These are phyloP conservation scores for Ginglymostoma cirratum DNA, from an alignment of 2,113 vertebrate genomes.

Conservation along the genomic window DNA sequence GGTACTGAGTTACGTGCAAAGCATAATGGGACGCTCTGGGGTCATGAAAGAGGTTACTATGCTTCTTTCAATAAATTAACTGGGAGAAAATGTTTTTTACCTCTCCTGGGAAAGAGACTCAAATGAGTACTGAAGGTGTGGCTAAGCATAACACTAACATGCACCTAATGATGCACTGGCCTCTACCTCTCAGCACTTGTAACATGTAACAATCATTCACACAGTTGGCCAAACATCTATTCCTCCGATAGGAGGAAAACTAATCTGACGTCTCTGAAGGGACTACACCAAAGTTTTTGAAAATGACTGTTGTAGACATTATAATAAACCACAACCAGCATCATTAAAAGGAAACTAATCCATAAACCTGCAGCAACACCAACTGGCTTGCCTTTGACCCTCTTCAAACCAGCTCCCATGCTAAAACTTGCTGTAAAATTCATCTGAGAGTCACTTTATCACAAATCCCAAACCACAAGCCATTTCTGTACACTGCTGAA, in stretches of 20 bases:
- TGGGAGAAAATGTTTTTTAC: background rate
- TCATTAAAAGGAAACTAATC: background rate
- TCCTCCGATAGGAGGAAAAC: background rate
- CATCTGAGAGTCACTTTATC: background rate
- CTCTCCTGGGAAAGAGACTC: background rate
- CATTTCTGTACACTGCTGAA: background rate
- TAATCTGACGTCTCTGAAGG: background rate
- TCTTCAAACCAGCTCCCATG: background rate
- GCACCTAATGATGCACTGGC: background rate
- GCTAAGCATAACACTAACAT: background rate
- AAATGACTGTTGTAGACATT: background rate
- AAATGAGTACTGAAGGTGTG: background rate
- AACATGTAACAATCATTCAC: background rate
- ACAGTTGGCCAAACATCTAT: background rate
- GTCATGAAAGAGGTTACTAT: background rate
- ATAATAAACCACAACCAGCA: background rate
- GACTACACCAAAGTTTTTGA: background rate
- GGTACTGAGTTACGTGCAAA: background rate
- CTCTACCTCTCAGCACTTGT: background rate
- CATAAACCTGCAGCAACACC: background rate
- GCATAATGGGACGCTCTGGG: background rate
- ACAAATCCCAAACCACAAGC: background rate
- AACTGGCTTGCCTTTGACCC: background rate
- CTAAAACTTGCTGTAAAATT: background rate
- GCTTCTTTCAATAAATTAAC: background rate